A percentile compares a stretch with the other conserved stretches of the same genome.
Conservation (phyloP, 2,113 vertebrate genomes). For the Opisthocomus hoazin region DNA sequence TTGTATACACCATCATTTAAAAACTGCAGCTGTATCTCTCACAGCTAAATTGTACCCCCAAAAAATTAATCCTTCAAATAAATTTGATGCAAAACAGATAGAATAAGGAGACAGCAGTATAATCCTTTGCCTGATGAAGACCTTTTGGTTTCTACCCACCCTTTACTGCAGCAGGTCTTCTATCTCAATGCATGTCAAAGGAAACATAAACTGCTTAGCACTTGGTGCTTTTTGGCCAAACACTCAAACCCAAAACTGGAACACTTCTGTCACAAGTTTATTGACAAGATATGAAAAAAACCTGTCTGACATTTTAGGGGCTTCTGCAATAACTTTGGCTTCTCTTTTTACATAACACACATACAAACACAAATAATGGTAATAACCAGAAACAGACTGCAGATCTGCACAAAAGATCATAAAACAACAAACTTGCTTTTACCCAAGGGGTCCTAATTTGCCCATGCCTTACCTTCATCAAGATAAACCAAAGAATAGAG, state of each 20-base stretch:
- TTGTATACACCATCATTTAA: not conserved
- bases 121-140: not conserved
- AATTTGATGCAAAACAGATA: not conserved
- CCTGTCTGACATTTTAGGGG: not conserved
- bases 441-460: not conserved
- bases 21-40: not conserved
- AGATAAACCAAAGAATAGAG: not conserved
- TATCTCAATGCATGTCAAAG: not conserved
- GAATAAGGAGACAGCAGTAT: not conserved
- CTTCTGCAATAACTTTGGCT: not conserved
- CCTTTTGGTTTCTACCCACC: not conserved
- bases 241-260: not conserved
- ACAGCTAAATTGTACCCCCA: fast-evolving
- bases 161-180: not conserved
- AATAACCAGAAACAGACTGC: not conserved
- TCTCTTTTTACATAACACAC: not conserved
- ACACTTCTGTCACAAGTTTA: not conserved
- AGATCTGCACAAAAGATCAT: not conserved
- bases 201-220: not conserved
- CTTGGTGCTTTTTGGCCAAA: not conserved
- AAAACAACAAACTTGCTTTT: not conserved
- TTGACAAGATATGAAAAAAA: not conserved
- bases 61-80: not conserved
- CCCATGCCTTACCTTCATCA: not conserved
- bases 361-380: not conserved